phyloP scores from a whole-genome alignment of 2,888 invertebrate genomes.

The Acanthosepion pharaonis region DNA sequence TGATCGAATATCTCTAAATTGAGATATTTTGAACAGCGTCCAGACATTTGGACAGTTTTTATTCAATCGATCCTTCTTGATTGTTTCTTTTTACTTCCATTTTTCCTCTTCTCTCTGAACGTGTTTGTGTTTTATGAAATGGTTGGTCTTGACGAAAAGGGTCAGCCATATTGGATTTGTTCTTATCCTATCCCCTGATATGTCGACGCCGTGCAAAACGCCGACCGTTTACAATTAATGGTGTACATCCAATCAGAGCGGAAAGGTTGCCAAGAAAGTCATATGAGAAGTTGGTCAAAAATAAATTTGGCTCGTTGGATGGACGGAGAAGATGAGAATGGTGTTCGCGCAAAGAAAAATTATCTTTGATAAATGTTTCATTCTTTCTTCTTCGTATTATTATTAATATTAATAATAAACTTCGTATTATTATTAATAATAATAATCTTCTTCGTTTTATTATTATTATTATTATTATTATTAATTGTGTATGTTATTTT shows the following conservation, averaged over 20 bases:
- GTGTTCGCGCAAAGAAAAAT: not conserved
- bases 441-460: too few relatives aligned
- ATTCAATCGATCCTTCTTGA: not conserved
- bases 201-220: not conserved
- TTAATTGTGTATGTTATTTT: too few relatives aligned
- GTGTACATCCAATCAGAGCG: slow-evolving; percentile 9
- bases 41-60: slow-evolving; percentile 22
- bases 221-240: not conserved
- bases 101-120: not conserved
- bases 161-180: slow-evolving; percentile 33
- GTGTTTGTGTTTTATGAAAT: slow-evolving; percentile 3
- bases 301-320: not conserved
- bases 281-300: not conserved
- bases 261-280: not conserved
- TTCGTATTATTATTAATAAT: too few relatives aligned
- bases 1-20: not conserved
- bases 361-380: not conserved
- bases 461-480: too few relatives aligned
- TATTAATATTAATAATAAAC: not conserved
- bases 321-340: not conserved
- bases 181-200: not conserved
- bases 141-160: not conserved
- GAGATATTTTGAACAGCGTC: slow-evolving; percentile 11
- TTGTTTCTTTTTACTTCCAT: not conserved
- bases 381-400: not conserved